Evolutionary conservation across 2,797 vertebrate genomes (phyloP).

Genomic region (Sciurus vulgaris): DNA sequence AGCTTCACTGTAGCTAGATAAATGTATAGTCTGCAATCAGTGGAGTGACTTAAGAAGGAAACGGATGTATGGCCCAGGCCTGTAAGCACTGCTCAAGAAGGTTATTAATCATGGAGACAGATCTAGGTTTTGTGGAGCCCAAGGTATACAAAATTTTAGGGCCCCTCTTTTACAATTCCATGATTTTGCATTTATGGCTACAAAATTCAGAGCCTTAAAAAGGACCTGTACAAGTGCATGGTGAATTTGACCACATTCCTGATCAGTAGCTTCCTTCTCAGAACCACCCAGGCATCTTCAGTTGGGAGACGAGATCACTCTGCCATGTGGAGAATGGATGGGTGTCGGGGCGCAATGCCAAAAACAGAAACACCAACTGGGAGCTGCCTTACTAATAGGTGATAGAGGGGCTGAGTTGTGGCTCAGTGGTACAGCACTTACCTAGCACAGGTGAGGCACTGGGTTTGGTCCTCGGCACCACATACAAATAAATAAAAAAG

Average conservation of each 20-base stretch:
- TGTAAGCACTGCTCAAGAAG: not conserved
- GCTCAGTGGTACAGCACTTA: no score
- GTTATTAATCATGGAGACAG: not conserved
- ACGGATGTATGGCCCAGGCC: no score
- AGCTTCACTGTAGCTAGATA: not conserved
- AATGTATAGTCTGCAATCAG: not conserved
- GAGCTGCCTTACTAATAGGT: not conserved
- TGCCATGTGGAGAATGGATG: not conserved
- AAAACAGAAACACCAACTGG: not conserved
- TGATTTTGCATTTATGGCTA: not conserved
- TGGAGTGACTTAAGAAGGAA: not conserved
- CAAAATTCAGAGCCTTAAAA: not conserved
- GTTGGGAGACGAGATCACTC: no score
- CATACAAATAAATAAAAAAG: no score
- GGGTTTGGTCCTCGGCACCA: no score
- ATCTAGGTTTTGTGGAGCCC: not conserved
- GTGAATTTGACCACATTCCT: not conserved
- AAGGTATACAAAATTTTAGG: not conserved
- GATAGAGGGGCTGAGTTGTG: not conserved
- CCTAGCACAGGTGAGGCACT: no score
- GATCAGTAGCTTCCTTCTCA: not conserved
- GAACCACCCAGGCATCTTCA: not conserved
- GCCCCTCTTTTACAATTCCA: not conserved
- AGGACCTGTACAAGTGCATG: not conserved
- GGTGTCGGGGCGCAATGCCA: no score